Evolutionary conservation across 2,113 vertebrate species (phyloP).

Genomic region (Aegithalos caudatus): DNA sequence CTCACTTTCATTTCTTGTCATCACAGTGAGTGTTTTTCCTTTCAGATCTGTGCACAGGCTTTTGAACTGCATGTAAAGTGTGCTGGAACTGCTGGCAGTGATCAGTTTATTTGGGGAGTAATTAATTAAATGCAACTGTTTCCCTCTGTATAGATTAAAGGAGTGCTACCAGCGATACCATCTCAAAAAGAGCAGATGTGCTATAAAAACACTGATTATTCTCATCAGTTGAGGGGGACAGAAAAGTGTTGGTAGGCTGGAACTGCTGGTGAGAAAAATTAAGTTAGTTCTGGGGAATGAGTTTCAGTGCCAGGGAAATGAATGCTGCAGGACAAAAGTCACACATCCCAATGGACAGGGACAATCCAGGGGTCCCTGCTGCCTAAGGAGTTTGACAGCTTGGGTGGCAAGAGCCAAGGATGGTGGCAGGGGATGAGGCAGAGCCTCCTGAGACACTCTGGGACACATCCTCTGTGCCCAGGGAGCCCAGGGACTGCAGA

Average conservation of each 20-base stretch:
- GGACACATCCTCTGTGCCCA: accelerated
- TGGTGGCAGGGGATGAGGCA: neutral
- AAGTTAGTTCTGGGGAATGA: neutral
- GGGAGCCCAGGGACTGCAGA: neutral
- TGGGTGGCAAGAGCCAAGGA: neutral
- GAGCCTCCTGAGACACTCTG: accelerated
- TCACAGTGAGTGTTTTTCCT: neutral
- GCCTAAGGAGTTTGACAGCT: neutral
- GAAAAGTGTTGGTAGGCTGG: neutral
- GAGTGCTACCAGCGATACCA: neutral
- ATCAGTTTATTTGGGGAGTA: conserved; percentile 53
- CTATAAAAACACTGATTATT: conserved; percentile 23
- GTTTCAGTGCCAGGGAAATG: neutral
- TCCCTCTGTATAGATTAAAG: conserved; percentile 33
- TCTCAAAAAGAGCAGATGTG: conserved; percentile 38
- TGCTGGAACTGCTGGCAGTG: neutral
- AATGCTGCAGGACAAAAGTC: neutral
- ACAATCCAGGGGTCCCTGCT: neutral
- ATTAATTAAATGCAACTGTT: conserved; percentile 60
- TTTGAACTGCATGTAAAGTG: neutral
- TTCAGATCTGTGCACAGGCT: neutral
- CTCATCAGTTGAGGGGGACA: neutral
- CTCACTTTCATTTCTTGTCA: neutral
- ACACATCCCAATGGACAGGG: accelerated
- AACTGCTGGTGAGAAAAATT: neutral